Evolutionary conservation across 2,113 vertebrate species (phyloP).

Genomic region (Desmodus rotundus): DNA sequence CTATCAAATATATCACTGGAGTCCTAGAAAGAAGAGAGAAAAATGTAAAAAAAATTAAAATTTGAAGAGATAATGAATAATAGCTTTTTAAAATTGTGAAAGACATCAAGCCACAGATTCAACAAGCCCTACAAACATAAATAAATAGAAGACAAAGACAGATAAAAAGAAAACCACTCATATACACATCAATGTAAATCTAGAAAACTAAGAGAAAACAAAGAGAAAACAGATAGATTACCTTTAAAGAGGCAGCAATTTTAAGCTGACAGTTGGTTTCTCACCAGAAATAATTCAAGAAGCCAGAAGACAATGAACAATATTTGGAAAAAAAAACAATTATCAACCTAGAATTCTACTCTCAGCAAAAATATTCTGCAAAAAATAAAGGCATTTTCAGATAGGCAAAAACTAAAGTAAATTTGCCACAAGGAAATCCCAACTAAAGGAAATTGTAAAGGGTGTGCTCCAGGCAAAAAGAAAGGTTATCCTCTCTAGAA

Average conservation of each 20-base stretch:
- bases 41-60: not conserved
- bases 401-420: not conserved
- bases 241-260: not conserved
- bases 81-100: not conserved
- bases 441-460: constrained; percentile 9
- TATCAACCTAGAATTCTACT: not conserved
- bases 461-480: not conserved
- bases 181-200: not conserved
- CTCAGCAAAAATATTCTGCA: not conserved
- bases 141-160: not conserved
- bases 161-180: not conserved
- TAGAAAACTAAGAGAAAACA: not conserved
- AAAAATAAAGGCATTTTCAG: constrained; percentile 9
- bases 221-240: not conserved
- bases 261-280: not conserved
- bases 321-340: not conserved
- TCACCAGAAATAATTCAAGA: not conserved
- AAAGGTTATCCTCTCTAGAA: not conserved
- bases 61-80: not conserved
- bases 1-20: not conserved
- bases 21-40: not conserved
- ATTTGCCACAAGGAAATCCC: not conserved
- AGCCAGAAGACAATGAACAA: not conserved
- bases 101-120: not conserved
- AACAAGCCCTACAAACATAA: not conserved